Evolutionary conservation across 2,113 vertebrate species (phyloP).

Genomic region (Bungarus multicinctus): DNA sequence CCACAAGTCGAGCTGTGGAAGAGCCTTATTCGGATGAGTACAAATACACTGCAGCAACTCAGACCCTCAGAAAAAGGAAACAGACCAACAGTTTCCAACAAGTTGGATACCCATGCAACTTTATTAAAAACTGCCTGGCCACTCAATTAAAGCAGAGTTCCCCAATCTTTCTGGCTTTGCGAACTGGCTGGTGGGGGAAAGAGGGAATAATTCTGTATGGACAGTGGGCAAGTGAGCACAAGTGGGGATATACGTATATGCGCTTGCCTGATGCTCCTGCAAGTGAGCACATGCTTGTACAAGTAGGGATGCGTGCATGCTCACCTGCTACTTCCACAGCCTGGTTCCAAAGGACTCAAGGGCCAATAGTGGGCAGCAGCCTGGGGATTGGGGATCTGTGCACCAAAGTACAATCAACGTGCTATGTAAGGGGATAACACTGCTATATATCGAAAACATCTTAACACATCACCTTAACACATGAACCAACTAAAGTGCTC

Average conservation of each 20-base stretch:
- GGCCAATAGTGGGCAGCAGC: background rate
- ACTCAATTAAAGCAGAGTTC: background rate
- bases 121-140: too few species aligned
- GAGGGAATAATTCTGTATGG: background rate
- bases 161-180: background rate
- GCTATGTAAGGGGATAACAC: too few species aligned
- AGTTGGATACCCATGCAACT: background rate
- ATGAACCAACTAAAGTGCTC: too few species aligned
- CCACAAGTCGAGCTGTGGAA: background rate
- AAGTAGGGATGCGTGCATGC: background rate
- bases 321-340: too few species aligned
- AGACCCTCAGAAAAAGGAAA: background rate
- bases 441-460: too few species aligned
- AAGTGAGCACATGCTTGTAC: background rate
- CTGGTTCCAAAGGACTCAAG: background rate
- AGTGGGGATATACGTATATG: too few species aligned
- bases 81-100: background rate
- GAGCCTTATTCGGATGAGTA: background rate
- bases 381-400: too few species aligned
- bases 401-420: too few species aligned
- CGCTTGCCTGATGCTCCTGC: too few species aligned
- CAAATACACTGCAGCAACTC: background rate
- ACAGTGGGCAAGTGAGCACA: fast-evolving
- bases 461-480: too few species aligned
- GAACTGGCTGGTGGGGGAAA: background rate